These are phyloP conservation scores for Epinephelus lanceolatus DNA, from an alignment of 2,113 vertebrate genomes.

Conservation along the genomic window DNA sequence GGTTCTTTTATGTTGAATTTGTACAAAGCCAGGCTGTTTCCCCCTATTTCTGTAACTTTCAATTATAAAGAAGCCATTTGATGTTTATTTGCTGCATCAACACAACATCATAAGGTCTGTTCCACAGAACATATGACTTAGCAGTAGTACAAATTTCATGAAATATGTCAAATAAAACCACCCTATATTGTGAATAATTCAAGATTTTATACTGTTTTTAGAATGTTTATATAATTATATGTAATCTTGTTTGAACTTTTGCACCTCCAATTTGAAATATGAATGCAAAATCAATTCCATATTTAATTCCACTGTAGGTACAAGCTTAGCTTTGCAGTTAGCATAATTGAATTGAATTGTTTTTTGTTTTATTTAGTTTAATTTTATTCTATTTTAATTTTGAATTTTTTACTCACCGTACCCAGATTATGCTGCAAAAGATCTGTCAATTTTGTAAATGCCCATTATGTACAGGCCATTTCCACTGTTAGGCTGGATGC, in stretches of 20 bases:
- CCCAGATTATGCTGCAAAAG: not conserved
- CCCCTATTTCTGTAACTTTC: not conserved
- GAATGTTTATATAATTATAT: not conserved
- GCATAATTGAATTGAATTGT: not conserved
- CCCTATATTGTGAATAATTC: not conserved
- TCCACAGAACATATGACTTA: not conserved
- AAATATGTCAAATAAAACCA: not conserved
- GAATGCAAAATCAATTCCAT: not conserved
- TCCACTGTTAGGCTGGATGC: not conserved
- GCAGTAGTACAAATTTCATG: too few species aligned
- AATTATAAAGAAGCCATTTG: not conserved
- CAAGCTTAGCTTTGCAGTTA: not conserved
- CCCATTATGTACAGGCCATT: not conserved
- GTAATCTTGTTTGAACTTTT: not conserved
- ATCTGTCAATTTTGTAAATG: not conserved
- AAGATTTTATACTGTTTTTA: not conserved
- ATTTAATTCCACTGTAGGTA: not conserved
- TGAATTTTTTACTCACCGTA: too few species aligned
- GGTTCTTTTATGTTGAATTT: conserved; percentile 29
- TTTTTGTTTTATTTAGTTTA: too few species aligned
- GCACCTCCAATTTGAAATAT: not conserved
- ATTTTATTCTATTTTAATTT: too few species aligned
- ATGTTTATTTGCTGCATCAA: not conserved
- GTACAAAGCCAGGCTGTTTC: not conserved
- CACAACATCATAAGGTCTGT: not conserved